Percentiles rank a stretch among this genome's conserved stretches.
Evolutionary conservation across 2,797 vertebrate species (phyloP).

Genomic region (Lepus townsendii): DNA sequence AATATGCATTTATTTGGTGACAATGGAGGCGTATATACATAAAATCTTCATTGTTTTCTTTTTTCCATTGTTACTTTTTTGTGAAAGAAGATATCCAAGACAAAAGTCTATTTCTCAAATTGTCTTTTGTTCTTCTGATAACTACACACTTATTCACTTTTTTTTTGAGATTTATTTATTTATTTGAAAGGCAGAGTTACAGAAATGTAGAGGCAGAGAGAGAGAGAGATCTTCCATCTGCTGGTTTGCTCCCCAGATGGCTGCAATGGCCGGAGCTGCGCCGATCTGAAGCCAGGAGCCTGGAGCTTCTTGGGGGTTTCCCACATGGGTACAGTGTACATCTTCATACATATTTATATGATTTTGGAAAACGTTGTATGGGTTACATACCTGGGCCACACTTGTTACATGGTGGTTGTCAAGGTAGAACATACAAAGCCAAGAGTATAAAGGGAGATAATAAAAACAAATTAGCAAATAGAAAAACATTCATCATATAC

Average conservation of each 20-base stretch:
- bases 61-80: slow-evolving; percentile 29
- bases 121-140: background rate
- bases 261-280: too few relatives aligned
- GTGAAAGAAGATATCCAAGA: background rate
- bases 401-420: background rate
- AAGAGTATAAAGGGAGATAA: background rate
- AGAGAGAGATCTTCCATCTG: too few relatives aligned
- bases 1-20: slow-evolving; percentile 36
- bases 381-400: background rate
- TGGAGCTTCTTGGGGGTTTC: too few relatives aligned
- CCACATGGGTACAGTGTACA: background rate
- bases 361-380: background rate
- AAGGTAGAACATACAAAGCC: background rate
- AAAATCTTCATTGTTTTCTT: slow-evolving; percentile 36
- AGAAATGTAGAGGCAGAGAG: too few relatives aligned
- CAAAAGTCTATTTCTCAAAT: background rate
- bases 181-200: background rate
- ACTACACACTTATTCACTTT: background rate
- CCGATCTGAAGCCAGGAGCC: too few relatives aligned
- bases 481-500: too few relatives aligned
- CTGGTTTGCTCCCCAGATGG: too few relatives aligned
- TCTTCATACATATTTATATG: background rate
- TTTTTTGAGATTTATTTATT: background rate
- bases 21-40: background rate
- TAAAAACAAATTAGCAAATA: background rate